phyloP scores from a whole-genome alignment of 2,113 vertebrate genomes.

The Eublepharis macularius region DNA sequence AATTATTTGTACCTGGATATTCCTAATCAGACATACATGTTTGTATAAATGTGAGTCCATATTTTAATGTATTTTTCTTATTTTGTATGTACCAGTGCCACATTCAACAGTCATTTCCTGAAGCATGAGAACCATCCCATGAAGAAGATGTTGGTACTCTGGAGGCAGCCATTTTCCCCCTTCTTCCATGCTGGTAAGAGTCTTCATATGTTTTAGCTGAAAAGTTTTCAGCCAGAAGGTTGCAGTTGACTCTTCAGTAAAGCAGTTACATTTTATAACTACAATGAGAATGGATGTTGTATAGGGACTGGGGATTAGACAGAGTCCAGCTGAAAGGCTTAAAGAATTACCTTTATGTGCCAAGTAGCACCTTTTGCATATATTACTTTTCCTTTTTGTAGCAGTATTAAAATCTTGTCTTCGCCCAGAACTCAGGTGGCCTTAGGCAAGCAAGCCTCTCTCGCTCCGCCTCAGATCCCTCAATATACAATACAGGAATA shows the following conservation, averaged over 20 bases:
- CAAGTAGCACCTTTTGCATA: neutral
- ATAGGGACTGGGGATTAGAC: neutral
- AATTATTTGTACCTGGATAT: neutral
- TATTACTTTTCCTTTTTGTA: neutral
- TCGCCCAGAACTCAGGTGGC: no score
- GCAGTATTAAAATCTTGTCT: neutral
- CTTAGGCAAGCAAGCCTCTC: no score
- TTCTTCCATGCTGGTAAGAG: conserved; percentile 70
- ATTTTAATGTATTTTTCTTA: neutral
- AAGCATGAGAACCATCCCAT: neutral
- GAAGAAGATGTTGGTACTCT: conserved; percentile 41
- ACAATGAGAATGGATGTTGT: neutral
- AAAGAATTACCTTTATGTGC: neutral
- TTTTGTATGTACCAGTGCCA: conserved; percentile 50
- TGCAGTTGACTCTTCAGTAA: neutral
- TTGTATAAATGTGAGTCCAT: neutral
- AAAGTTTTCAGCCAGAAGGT: neutral
- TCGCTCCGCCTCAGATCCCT: no score
- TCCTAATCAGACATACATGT: neutral
- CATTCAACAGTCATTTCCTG: conserved; percentile 48
- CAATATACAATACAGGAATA: no score
- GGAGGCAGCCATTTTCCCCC: conserved; percentile 54
- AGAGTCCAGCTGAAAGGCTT: neutral
- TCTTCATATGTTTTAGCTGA: neutral
- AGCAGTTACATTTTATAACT: neutral